These are phyloP conservation scores for Rhinolophus sinicus DNA, from an alignment of 2,113 vertebrate species.

Conservation along the genomic window DNA sequence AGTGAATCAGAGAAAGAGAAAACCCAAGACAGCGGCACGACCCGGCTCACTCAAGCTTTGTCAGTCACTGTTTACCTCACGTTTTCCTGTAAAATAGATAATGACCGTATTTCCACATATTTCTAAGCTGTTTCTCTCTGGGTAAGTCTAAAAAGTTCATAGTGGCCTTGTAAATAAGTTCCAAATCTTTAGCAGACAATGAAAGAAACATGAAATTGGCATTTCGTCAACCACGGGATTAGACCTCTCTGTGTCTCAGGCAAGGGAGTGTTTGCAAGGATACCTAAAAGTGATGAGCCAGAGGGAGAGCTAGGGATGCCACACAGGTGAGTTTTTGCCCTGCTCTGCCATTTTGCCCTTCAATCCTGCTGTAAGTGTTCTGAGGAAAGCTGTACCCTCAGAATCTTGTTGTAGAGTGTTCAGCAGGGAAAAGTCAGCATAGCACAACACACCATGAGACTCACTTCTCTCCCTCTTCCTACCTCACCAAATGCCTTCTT, in stretches of 20 bases:
- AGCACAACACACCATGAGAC: not conserved
- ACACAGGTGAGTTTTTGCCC: not conserved
- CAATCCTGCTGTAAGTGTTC: not conserved
- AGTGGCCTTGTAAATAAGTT: conserved; percentile 57
- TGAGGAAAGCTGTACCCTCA: not conserved
- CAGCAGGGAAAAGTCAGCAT: not conserved
- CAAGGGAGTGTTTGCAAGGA: not conserved
- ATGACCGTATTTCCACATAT: conserved; percentile 64
- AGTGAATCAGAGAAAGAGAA: conserved; percentile 59
- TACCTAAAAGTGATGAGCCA: not conserved
- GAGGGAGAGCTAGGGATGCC: too few species aligned
- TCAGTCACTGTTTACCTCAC: conserved; percentile 56
- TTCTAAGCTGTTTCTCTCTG: conserved; percentile 28
- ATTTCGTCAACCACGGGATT: conserved; percentile 24
- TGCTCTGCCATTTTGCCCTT: not conserved
- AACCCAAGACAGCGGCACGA: not conserved
- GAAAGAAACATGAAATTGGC: not conserved
- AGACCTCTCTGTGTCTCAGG: not conserved
- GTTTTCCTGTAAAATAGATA: conserved; percentile 53
- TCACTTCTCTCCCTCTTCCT: not conserved
- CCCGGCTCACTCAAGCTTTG: conserved; percentile 38
- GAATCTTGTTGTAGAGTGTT: not conserved
- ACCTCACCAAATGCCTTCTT: not conserved
- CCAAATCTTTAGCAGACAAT: conserved; percentile 48
- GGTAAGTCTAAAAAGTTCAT: conserved; percentile 40